Conservation (phyloP, 1,140 invertebrate species). For the Agrypnia vestita region DNA sequence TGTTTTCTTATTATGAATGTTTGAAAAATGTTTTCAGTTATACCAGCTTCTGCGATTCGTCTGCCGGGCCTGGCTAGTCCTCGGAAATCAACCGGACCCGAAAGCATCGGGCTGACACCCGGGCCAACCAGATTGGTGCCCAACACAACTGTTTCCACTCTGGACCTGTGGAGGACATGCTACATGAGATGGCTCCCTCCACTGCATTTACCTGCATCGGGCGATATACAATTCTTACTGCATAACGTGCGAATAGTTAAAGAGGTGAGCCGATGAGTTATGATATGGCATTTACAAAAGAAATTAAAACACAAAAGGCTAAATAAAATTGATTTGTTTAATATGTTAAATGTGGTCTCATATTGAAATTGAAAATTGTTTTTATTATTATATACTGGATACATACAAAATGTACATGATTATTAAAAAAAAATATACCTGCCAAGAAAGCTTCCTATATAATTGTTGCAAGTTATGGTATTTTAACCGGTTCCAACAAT, state of each 20-base stretch:
- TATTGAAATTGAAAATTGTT: too few species aligned
- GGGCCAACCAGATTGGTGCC: conserved; percentile 69
- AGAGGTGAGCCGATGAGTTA: conserved; percentile 61
- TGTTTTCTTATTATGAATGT: too few species aligned
- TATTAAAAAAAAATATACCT: too few species aligned
- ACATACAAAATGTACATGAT: too few species aligned
- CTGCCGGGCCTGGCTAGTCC: conserved; percentile 59
- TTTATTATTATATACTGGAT: too few species aligned
- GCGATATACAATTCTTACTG: conserved; percentile 69
- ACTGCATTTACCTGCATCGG: conserved; percentile 86
- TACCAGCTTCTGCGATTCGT: conserved; percentile 52
- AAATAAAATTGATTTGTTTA: too few species aligned
- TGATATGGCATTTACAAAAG: too few species aligned
- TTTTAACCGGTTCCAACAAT: too few species aligned
- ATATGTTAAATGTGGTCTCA: too few species aligned
- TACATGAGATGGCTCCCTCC: conserved; percentile 91
- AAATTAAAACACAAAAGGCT: too few species aligned
- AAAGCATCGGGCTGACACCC: conserved; percentile 35
- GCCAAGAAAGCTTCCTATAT: too few species aligned
- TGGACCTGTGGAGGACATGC: conserved; percentile 91
- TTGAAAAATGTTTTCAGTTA: conserved; percentile 44
- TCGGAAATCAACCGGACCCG: conserved; percentile 31
- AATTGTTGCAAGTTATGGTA: too few species aligned
- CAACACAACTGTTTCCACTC: conserved; percentile 71
- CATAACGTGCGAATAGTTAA: conserved; percentile 63